Conservation (phyloP, 2,888 invertebrate species). For the Nephrocerus scutellatus region DNA sequence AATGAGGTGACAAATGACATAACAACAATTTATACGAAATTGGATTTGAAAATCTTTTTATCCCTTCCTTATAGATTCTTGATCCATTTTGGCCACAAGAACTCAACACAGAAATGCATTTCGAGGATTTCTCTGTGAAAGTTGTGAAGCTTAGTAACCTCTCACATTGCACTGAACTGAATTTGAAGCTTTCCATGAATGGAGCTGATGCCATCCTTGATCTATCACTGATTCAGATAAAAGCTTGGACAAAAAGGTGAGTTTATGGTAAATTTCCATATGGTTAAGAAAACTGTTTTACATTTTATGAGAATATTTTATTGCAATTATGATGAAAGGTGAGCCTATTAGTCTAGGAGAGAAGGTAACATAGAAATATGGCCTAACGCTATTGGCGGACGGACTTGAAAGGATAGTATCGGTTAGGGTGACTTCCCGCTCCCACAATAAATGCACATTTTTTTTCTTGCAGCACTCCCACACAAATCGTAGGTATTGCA, state of each 20-base stretch:
- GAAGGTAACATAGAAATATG: too few relatives aligned
- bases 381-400: too few relatives aligned
- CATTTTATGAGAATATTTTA: background rate
- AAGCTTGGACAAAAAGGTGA: constrained; percentile 46
- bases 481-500: constrained; percentile 42
- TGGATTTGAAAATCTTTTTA: background rate
- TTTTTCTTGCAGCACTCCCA: constrained; percentile 33
- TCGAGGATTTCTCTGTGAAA: constrained; percentile 43
- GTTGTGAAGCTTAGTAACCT: constrained; percentile 38
- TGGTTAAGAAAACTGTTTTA: background rate
- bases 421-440: background rate
- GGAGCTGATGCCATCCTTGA: constrained; percentile 44
- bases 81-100: constrained; percentile 46
- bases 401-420: too few relatives aligned
- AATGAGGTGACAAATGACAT: constrained; percentile 56
- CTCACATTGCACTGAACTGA: constrained; percentile 42
- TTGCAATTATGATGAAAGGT: too few relatives aligned
- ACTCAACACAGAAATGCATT: constrained; percentile 37
- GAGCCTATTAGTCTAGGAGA: too few relatives aligned
- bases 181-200: constrained; percentile 42
- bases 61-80: constrained; percentile 33
- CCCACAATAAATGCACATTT: background rate
- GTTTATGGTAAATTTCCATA: background rate
- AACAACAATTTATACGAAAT: background rate
- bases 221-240: constrained; percentile 43